These are phyloP conservation scores for Neodontobutis hainanensis DNA, from an alignment of 2,113 vertebrate genomes.

Conservation along the genomic window DNA sequence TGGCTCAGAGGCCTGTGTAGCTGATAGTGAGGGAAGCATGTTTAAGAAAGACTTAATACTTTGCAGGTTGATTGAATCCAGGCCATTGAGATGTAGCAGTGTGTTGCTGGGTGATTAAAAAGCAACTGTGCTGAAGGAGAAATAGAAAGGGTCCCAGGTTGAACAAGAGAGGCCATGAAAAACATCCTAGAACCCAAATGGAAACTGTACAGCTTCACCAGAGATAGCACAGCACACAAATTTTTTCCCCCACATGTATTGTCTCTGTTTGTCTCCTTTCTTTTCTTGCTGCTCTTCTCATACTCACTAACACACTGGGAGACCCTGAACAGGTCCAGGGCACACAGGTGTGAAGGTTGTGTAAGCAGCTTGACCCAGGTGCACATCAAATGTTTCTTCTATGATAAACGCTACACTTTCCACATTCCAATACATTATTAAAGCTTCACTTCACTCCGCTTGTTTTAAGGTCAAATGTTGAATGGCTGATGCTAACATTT, in stretches of 20 bases:
- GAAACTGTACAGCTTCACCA: slow-evolving; percentile 43
- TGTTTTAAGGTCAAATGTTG: slow-evolving; percentile 24
- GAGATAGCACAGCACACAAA: slow-evolving; percentile 20
- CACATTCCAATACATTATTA: slow-evolving; percentile 59
- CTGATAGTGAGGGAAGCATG: slow-evolving; percentile 35
- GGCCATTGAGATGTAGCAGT: slow-evolving; percentile 38
- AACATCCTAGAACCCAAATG: slow-evolving; percentile 44
- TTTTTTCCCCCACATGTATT: slow-evolving; percentile 17
- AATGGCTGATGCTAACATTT: slow-evolving; percentile 27
- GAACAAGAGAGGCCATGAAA: slow-evolving; percentile 20
- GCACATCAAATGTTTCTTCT: slow-evolving; percentile 54
- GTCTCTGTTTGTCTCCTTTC: slow-evolving; percentile 11
- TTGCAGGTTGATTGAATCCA: slow-evolving; percentile 59
- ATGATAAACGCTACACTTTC: slow-evolving; percentile 46
- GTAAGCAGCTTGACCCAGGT: slow-evolving; percentile 60
- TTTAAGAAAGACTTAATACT: slow-evolving; percentile 38
- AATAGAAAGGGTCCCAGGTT: slow-evolving; percentile 20
- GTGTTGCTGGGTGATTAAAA: slow-evolving; percentile 50
- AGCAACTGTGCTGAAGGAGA: slow-evolving; percentile 34
- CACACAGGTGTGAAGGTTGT: slow-evolving; percentile 64
- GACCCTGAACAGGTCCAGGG: slow-evolving; percentile 33
- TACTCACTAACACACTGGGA: slow-evolving; percentile 4
- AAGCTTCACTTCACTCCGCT: slow-evolving; percentile 29
- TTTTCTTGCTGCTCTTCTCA: slow-evolving; percentile 9
- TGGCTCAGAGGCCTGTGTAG: slow-evolving; percentile 22